phyloP scores from a whole-genome alignment of 2,888 invertebrate genomes.

The Morpho helenor region DNA sequence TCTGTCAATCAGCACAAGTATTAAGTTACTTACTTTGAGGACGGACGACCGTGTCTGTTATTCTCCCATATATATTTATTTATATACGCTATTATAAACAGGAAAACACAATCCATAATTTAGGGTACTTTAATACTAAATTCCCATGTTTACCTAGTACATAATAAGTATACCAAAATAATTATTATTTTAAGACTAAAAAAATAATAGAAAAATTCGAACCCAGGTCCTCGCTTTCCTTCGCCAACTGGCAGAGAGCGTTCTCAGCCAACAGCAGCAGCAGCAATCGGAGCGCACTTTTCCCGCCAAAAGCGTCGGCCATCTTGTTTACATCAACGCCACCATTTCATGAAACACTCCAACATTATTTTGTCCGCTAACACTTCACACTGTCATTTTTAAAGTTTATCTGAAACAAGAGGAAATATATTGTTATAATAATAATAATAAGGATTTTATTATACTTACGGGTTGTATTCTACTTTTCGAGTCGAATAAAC shows the following conservation, averaged over 20 bases:
- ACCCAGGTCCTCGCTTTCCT: slow-evolving; percentile 62
- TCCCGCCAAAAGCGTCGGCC: slow-evolving; percentile 54
- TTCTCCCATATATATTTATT: no score
- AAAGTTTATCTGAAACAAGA: slow-evolving; percentile 38
- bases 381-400: slow-evolving; percentile 10
- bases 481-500: no score
- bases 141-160: not conserved
- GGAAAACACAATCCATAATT: not conserved
- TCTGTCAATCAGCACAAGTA: no score
- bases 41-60: no score
- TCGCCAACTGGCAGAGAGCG: slow-evolving; percentile 46
- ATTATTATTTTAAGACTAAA: not conserved
- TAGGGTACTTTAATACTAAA: not conserved
- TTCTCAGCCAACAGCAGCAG: slow-evolving; percentile 46
- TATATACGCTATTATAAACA: no score
- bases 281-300: slow-evolving; percentile 45
- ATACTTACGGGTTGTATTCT: no score
- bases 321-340: slow-evolving; percentile 42
- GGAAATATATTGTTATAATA: not conserved
- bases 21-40: no score
- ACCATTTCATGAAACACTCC: slow-evolving; percentile 24
- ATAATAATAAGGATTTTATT: no score
- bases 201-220: slow-evolving; percentile 31
- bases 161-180: not conserved
- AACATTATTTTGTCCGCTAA: slow-evolving; percentile 18